Evolutionary conservation across 1,140 invertebrate species (phyloP), one percentile per base, ranked within the genome.

Genomic region (Drosophila watanabei): DNA sequence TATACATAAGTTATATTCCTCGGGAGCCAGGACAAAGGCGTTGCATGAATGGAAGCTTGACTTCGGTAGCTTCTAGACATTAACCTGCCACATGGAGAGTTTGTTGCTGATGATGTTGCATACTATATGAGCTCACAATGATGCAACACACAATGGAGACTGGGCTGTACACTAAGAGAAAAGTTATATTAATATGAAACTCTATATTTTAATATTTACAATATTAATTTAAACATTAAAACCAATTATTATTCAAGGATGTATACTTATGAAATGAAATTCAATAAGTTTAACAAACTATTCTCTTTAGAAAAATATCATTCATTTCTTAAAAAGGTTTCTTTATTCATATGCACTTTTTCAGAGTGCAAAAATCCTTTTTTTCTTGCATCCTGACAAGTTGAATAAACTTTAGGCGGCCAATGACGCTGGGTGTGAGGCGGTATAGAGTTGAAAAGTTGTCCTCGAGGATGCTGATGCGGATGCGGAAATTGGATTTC

Each of bases 401-500:
- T 88, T 88, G 85, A 88, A 89, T 89, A 88, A 88, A 89, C 85
- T 80, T 61, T 82, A 28, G 62, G 61, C 64, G 80, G 84, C 79
- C 82, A 75, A 59, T 82, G 75, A 72, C 63, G 56, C 58, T 65
- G 59, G 46, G 39, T 49, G 33, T 46, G 64, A 37, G 64, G 18
- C 43, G 59, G 66, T 18, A 68, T 56, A 35, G 63, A 68, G 39
- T 32, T 52, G 48, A 70, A 66, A 70, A 66, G 66, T 52, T 65
- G 68, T 20, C 35, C 35, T 54, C 48, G 18, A 35, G 18, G 70
- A 62, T 86, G 63, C 62, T 46, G 73, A 69, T 86, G 66, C 61
- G 49, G 41, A 54, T 66, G 56, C 85, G 85, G 86, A 90, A 90
- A 90, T 90, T 90, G 79, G 64, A 86, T 90, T 76, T 57, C n/a